These are phyloP conservation scores for Garra rufa DNA, from an alignment of 2,113 vertebrate genomes.

Conservation along the genomic window DNA sequence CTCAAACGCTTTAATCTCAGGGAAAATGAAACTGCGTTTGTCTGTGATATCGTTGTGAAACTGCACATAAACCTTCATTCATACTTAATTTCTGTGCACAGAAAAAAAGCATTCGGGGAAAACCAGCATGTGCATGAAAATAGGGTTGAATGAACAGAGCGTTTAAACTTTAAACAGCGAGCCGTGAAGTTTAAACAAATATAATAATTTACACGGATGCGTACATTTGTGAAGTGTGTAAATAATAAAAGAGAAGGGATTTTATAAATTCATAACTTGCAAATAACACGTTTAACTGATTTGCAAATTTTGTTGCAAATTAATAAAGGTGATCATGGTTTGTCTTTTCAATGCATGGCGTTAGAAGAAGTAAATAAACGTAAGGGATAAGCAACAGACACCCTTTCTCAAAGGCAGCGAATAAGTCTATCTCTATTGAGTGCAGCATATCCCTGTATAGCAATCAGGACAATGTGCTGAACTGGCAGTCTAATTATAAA, in stretches of 20 bases:
- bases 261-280: not conserved
- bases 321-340: not conserved
- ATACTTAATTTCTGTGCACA: not conserved
- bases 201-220: not conserved
- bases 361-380: not conserved
- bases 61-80: slow-evolving; percentile 14
- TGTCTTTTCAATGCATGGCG: not conserved
- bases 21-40: slow-evolving; percentile 3
- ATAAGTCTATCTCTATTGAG: slow-evolving; percentile 75
- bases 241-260: not conserved
- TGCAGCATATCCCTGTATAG: slow-evolving; percentile 88
- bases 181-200: not conserved
- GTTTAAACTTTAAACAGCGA: not conserved
- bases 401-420: slow-evolving; percentile 58
- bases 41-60: slow-evolving; percentile 20
- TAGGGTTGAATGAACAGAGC: not conserved
- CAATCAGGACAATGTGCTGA: slow-evolving; percentile 97
- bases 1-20: slow-evolving; percentile 34
- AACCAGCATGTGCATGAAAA: not conserved
- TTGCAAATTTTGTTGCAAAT: not conserved
- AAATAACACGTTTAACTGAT: not conserved
- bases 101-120: not conserved
- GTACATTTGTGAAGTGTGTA: not conserved
- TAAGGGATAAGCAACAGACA: not conserved
- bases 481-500: slow-evolving; percentile 99